phyloP scores from a whole-genome alignment of 1,140 invertebrate species.

The Anthonomus grandis region DNA sequence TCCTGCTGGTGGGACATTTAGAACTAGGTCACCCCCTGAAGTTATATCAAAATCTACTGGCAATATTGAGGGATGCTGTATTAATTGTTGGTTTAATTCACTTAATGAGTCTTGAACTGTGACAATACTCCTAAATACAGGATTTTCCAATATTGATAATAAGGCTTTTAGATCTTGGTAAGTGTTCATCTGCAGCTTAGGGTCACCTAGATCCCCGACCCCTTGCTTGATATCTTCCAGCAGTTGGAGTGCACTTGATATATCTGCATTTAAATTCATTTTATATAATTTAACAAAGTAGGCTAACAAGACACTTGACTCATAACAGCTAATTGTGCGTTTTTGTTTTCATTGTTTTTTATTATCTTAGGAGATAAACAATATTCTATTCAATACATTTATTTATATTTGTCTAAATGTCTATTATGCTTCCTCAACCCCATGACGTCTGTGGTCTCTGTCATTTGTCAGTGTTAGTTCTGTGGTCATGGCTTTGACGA shows the following conservation, averaged over 20 bases:
- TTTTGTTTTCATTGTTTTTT: too few relatives aligned
- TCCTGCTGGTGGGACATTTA: conserved; percentile 55
- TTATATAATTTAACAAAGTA: conserved; percentile 12
- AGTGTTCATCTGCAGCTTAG: conserved; percentile 68
- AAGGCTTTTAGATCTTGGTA: conserved; percentile 83
- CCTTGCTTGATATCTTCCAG: conserved; percentile 75
- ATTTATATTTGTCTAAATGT: too few relatives aligned
- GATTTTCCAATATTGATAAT: conserved; percentile 85
- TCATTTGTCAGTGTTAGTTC: too few relatives aligned
- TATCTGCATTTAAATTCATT: conserved; percentile 53
- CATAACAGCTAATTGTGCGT: background rate
- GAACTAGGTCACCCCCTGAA: conserved; percentile 63
- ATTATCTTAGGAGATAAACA: too few relatives aligned
- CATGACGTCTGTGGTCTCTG: too few relatives aligned
- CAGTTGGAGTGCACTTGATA: conserved; percentile 73
- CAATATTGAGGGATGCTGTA: conserved; percentile 85
- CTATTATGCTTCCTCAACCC: too few relatives aligned
- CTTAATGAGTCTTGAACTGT: conserved; percentile 83
- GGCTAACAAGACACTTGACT: conserved; percentile 3
- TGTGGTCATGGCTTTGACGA: too few relatives aligned
- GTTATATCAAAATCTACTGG: conserved; percentile 90
- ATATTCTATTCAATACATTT: too few relatives aligned
- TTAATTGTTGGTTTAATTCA: conserved; percentile 75
- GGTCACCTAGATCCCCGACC: conserved; percentile 70
- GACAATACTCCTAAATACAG: conserved; percentile 88